Evolutionary conservation across 1,140 invertebrate species (phyloP), one percentile per base, ranked within the genome.

Genomic region (Drosophila nigromelanica): DNA sequence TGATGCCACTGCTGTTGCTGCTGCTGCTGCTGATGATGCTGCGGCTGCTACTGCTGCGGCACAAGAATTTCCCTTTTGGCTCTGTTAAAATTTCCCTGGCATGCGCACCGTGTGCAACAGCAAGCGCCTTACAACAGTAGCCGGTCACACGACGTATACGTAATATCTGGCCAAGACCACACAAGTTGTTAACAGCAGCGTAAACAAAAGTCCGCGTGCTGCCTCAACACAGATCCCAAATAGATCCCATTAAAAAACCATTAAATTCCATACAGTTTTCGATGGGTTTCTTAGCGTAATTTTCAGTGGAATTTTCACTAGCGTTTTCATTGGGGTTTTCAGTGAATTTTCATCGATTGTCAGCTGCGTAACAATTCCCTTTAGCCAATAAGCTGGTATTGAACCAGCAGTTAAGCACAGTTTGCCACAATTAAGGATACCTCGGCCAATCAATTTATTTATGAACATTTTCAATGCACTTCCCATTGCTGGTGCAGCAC

Each of bases 61-160:
- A 71, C 56, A 75, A 61, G 66, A 85, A 86, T 86, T 80, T 86
- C 82, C 82, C 72, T 12, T 33, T 47, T 62, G 51, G 14, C 3
- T 11, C 71, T 86, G 82, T 86, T 86, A 87, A 86, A 86, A 86
- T 82, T 78, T 86, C 82, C 82, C 83, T 78, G 82, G 60, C 82
- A 87, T 87, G 82, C 82, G 82, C 82, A 89, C 58, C 63, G 77
- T 83, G 50, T 51, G 30, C 33, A 54, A 24, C 42, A 54, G 58
- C 61, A 5, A 35, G 27, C 50, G 48, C n/a, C 5, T 51, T 39
- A 39, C 11, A 35, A 35, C 30, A 52, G 43, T 14, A 35, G 43
- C 43, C 4, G 14, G 14, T 18, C 33, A 56, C 37, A 45, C 30
- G 50, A 50, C 82, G 78, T 86, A 76, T 87, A 64, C 64, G 62